These are phyloP conservation scores for Huso huso DNA, from an alignment of 2,797 vertebrate species.

Conservation along the genomic window DNA sequence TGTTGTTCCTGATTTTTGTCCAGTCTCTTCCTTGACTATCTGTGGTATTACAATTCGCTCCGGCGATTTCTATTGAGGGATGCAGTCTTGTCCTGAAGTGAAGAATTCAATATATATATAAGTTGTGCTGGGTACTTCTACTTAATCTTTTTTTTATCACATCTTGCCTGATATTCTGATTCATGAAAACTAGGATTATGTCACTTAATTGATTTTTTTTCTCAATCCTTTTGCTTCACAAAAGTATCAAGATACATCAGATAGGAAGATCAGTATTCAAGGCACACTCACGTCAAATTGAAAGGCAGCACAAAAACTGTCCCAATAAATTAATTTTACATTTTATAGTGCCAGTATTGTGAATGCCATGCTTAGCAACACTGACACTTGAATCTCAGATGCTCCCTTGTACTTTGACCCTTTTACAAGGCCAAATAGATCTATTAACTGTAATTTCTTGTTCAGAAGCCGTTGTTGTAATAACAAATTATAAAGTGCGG, in stretches of 20 bases:
- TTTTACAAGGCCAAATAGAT: slow-evolving; percentile 65
- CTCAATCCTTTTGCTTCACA: slow-evolving; percentile 45
- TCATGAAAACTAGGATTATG: slow-evolving; percentile 32
- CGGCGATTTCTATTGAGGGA: slow-evolving; percentile 41
- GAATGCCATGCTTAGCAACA: slow-evolving; percentile 83
- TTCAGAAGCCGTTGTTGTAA: slow-evolving; percentile 76
- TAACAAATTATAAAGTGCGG: slow-evolving; percentile 82
- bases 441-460: slow-evolving; percentile 75
- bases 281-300: slow-evolving; percentile 96
- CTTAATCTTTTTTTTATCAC: slow-evolving; percentile 56
- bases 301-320: slow-evolving; percentile 91
- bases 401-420: slow-evolving; percentile 75
- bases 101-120: slow-evolving; percentile 52
- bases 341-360: slow-evolving; percentile 92
- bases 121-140: slow-evolving; percentile 82
- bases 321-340: slow-evolving; percentile 76
- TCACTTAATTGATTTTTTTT: slow-evolving; percentile 29
- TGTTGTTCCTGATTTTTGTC: slow-evolving; percentile 81
- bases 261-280: slow-evolving; percentile 98
- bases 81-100: slow-evolving; percentile 43
- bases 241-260: slow-evolving; percentile 81
- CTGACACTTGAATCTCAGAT: slow-evolving; percentile 81
- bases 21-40: slow-evolving; percentile 50
- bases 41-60: slow-evolving; percentile 46
- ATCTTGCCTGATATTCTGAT: slow-evolving; percentile 53